phyloP scores from a whole-genome alignment of 1,140 invertebrate genomes.

The Hylaeus volcanicus region DNA sequence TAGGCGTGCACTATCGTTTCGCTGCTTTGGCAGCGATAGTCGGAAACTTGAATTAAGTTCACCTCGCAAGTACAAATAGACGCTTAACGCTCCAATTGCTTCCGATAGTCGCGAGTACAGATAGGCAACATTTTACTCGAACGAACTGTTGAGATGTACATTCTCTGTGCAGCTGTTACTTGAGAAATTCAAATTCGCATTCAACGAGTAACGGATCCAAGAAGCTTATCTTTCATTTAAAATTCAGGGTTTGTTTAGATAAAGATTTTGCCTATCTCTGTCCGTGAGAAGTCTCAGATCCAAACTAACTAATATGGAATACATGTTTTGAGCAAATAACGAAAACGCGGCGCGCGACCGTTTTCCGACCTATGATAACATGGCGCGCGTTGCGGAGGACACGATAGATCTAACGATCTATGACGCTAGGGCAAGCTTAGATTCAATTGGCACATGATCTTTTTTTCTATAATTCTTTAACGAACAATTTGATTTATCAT shows the following conservation, averaged over 20 bases:
- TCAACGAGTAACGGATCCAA: too few relatives aligned
- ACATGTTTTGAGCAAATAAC: not conserved
- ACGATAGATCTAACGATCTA: not conserved
- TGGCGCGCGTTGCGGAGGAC: not conserved
- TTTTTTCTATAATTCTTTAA: too few relatives aligned
- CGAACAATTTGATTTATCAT: too few relatives aligned
- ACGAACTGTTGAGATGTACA: too few relatives aligned
- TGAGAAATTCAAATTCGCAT: too few relatives aligned
- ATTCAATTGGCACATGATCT: too few relatives aligned
- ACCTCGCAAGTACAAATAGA: not conserved
- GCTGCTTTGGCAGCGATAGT: not conserved
- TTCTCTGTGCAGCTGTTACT: too few relatives aligned
- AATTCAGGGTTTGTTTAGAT: too few relatives aligned
- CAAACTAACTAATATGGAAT: not conserved
- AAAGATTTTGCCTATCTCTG: too few relatives aligned
- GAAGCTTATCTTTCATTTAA: too few relatives aligned
- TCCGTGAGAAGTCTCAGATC: too few relatives aligned
- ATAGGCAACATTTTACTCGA: too few relatives aligned
- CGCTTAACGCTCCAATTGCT: not conserved
- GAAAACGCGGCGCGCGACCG: not conserved
- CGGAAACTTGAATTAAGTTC: not conserved
- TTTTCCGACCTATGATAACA: slow-evolving; percentile 25
- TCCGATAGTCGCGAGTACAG: not conserved
- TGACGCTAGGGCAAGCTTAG: not conserved
- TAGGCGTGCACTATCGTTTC: not conserved